Conservation (phyloP, 2,113 vertebrate species). For the Brienomyrus brachyistius region DNA sequence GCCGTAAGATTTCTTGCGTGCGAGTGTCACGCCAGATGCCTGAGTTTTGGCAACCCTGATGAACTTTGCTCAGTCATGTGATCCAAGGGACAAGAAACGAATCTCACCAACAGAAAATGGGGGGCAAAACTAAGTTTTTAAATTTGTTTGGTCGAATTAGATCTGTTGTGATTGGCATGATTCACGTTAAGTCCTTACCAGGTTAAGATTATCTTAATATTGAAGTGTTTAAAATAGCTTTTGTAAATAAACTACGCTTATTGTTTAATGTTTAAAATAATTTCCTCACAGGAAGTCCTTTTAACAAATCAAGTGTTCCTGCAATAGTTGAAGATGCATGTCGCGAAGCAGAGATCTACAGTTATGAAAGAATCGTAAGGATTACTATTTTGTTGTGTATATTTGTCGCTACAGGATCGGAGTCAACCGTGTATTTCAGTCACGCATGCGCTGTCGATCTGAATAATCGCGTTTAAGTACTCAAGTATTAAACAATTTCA, state of each 20-base stretch:
- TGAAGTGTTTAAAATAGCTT: not conserved
- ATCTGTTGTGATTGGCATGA: conserved; percentile 69
- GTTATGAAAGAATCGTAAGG: conserved; percentile 66
- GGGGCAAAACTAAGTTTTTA: conserved; percentile 55
- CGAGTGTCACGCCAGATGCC: too few relatives aligned
- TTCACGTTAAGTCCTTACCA: conserved; percentile 74
- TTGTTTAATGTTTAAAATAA: not conserved
- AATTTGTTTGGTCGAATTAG: conserved; percentile 60
- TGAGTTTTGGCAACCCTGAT: not conserved
- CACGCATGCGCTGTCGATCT: not conserved
- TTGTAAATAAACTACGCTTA: not conserved
- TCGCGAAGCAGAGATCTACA: conserved; percentile 68
- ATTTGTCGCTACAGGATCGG: not conserved
- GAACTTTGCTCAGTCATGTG: conserved; percentile 12
- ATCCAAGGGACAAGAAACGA: not conserved
- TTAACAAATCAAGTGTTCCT: conserved; percentile 53
- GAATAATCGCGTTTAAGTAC: not conserved
- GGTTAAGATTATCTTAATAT: conserved; percentile 45
- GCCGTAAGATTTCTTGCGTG: not conserved
- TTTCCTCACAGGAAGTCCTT: conserved; percentile 61
- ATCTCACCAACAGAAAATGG: not conserved
- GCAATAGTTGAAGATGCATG: conserved; percentile 68
- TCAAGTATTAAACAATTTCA: not conserved
- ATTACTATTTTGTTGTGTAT: not conserved
- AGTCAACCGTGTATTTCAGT: not conserved